A percentile compares a stretch with the other conserved stretches of the same genome.
phyloP scores from a whole-genome alignment of 2,113 vertebrate genomes.

The Chrysemys picta region DNA sequence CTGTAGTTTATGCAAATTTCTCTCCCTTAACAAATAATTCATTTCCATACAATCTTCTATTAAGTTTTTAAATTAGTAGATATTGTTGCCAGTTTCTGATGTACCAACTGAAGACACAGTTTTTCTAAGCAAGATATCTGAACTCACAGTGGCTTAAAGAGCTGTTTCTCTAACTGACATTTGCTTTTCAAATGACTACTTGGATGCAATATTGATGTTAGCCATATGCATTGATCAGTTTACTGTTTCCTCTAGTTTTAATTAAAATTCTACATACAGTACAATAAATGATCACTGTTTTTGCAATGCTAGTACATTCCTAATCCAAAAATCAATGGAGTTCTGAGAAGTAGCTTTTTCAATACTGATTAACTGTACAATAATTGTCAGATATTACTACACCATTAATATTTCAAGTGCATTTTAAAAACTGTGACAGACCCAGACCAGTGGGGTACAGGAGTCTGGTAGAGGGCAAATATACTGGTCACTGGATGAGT shows the following conservation, averaged over 20 bases:
- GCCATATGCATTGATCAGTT: neutral
- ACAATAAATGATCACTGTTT: neutral
- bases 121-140: neutral
- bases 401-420: neutral
- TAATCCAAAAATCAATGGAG: neutral
- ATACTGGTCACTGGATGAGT: too few species aligned
- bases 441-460: too few species aligned
- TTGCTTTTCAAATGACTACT: neutral
- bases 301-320: neutral
- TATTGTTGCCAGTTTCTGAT: neutral
- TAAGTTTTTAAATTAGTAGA: neutral
- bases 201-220: slow-evolving; percentile 6
- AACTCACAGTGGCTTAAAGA: neutral
- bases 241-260: neutral
- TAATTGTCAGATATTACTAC: neutral
- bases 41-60: neutral
- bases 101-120: neutral
- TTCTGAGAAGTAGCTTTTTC: neutral
- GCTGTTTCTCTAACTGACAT: neutral
- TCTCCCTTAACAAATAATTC: neutral
- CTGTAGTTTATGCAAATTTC: neutral
- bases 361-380: neutral
- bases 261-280: neutral
- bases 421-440: neutral
- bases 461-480: too few species aligned